Base-by-base conservation (phyloP, 2,888 invertebrate genomes). In the Patella caerulea region DNA sequence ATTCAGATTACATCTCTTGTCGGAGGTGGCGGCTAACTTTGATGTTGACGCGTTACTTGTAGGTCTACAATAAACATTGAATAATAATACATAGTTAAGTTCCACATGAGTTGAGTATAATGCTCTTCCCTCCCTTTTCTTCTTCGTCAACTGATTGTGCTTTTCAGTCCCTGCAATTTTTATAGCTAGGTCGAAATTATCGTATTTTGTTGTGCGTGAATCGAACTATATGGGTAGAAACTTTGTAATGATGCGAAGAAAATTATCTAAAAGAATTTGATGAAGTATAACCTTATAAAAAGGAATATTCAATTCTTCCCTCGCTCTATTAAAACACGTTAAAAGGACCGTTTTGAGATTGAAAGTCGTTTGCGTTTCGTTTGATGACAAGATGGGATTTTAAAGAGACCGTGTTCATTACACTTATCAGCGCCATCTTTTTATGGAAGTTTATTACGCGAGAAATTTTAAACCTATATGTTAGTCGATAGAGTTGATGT, bases 191-290 rank as follows among this genome's bases (percentile, higher is more conserved):
- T 11, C 19, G 24, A 65, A 65, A 65, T 65, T 11, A 65, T 11
- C 19, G 65, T 65, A 24, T 65, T 19, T 65, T 65, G 19, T 24
- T 65, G 19, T 24, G 65, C 24, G 65, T 65, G 65, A 65, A 65
- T 65, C 24, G 65, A 65, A 65, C 65, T 65, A 19, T 65, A 65
- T 65, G 65, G 65, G 65, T 65, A 65, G 24, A 65, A 19, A 65
- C 65, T 12, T 24, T 65, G 65, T 65, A 65, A 65, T 65, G 65
- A 65, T 65, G 65, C 65, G 65, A 14, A 65, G 65, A 65, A 24
- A 65, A 65, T 65, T 19, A 65, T 19, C 65, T 65, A 65, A 19
- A 65, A 19, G 65, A 24, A 19, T 65, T 65, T 65, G 65, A 65
- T 65, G 19, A 65, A 65, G 19, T 65, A 65, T 65, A 24, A 65